Evolutionary conservation across 2,113 vertebrate species (phyloP), one percentile per base, ranked within the genome.

Genomic region (Perca flavescens): DNA sequence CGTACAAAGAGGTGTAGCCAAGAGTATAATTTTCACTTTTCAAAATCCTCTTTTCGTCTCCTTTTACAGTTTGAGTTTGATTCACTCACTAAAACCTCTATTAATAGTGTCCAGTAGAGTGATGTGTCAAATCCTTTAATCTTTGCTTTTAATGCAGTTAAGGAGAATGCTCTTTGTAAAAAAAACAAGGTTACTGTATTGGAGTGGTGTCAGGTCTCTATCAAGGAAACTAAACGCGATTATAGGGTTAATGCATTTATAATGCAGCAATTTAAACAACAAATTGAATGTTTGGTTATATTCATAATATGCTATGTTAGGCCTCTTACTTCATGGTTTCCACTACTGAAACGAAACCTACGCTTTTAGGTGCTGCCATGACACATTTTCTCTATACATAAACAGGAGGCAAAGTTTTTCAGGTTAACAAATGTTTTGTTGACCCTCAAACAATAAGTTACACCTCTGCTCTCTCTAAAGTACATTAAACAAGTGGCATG

Each of bases 181-280:
- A 53, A 53, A 28, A 25, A 58, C 25, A 60, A 31, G 57, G 6
- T 34, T 66, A 28, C 19, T 17, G 40, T 40, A 43, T 43, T 11
- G 40, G 40, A 43, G 40, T 43, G 40, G 2, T 10, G 4, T 21
- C 16, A 47, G 31, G 21, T 31, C 15, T 34, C 2, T 21, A 12
- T 69, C 28, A 69, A 69, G 15, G 31, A 53, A 61, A 53, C 15
- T 53, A 25, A 16, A 68, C 9, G 14, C 49, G 11, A 57, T 28
- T 69, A 43, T 13, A 53, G n/a, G 22, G 46, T 43, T 77, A 49
- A 61, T 61, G 28, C 7, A 78, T 61, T 66, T 36, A 50, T 34
- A 22, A 53, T 40, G 25, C 13, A 36, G n/a, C 16, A 25, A 58
- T 66, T 47, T 34, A 53, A 36, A 15, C 15, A 61, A 15, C 14